A percentile compares a stretch with the other conserved stretches of the same genome.
phyloP scores from a whole-genome alignment of 2,888 invertebrate genomes.

The Torymus texanus region DNA sequence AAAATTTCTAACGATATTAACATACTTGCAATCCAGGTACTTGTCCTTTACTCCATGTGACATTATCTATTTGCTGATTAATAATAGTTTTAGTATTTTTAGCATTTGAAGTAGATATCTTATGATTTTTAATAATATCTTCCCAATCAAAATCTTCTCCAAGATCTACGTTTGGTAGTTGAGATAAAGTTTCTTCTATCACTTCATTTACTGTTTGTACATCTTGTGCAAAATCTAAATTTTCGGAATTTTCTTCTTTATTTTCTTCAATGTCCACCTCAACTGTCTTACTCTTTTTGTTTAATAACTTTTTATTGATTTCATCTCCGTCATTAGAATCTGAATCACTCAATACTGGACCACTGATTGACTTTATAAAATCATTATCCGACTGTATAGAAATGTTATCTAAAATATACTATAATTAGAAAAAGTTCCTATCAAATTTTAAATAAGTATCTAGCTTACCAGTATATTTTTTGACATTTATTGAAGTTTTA shows the following conservation, averaged over 20 bases:
- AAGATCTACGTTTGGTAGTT: slow-evolving; percentile 69
- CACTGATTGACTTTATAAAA: slow-evolving; percentile 53
- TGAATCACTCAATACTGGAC: slow-evolving; percentile 64
- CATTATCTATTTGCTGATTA: slow-evolving; percentile 40
- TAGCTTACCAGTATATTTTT: slow-evolving; percentile 21
- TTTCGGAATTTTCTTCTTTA: slow-evolving; percentile 38
- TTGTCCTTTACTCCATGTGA: slow-evolving; percentile 72
- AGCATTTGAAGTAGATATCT: background rate
- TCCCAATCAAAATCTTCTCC: slow-evolving; percentile 69
- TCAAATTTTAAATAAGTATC: slow-evolving; percentile 11
- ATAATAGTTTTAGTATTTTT: slow-evolving; percentile 19
- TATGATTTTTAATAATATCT: slow-evolving; percentile 46
- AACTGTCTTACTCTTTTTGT: background rate
- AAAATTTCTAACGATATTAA: background rate
- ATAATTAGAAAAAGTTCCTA: slow-evolving; percentile 25
- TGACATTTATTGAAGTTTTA: slow-evolving; percentile 13
- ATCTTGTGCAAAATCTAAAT: slow-evolving; percentile 33
- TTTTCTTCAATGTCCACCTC: slow-evolving; percentile 10
- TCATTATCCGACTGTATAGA: slow-evolving; percentile 36
- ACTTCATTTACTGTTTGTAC: background rate
- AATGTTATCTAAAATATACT: slow-evolving; percentile 22
- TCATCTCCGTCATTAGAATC: slow-evolving; percentile 62
- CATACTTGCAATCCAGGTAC: slow-evolving; percentile 63
- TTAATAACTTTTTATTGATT: slow-evolving; percentile 30
- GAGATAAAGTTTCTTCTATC: slow-evolving; percentile 62